Conservation (phyloP, 2,113 vertebrate species). For the Varanus salvator region DNA sequence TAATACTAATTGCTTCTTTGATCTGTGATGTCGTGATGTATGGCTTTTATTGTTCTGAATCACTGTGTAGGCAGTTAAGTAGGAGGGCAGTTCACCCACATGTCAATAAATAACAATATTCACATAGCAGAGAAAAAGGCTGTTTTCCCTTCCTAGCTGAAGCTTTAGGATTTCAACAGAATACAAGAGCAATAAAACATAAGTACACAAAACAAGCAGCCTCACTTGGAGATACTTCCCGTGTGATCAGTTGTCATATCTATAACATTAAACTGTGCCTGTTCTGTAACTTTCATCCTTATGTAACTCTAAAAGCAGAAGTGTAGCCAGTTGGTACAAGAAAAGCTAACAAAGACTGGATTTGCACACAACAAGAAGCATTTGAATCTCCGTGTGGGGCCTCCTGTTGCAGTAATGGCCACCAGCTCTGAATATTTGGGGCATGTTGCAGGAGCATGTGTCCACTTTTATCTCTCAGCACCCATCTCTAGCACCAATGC, state of each 20-base stretch:
- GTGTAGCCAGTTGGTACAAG: neutral
- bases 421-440: too few species aligned
- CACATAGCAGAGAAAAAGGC: neutral
- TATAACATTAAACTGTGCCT: slow-evolving; percentile 19
- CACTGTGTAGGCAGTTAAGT: neutral
- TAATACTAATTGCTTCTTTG: neutral
- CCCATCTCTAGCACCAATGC: neutral
- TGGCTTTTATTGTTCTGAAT: neutral
- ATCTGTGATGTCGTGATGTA: neutral
- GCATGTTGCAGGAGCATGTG: neutral
- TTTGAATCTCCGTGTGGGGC: too few species aligned
- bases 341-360: neutral
- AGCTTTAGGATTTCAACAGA: too few species aligned
- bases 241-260: slow-evolving; percentile 17
- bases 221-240: neutral
- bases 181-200: neutral
- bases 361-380: too few species aligned
- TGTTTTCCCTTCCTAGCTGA: neutral
- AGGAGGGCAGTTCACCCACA: neutral
- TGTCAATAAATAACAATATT: neutral
- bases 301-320: slow-evolving; percentile 32
- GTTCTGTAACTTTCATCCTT: slow-evolving; percentile 21
- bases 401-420: too few species aligned
- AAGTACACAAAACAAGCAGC: slow-evolving; percentile 40
- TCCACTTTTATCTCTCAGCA: neutral